Evolutionary conservation across 2,113 vertebrate genomes (phyloP).

Genomic region (Formicarius rufipectus): DNA sequence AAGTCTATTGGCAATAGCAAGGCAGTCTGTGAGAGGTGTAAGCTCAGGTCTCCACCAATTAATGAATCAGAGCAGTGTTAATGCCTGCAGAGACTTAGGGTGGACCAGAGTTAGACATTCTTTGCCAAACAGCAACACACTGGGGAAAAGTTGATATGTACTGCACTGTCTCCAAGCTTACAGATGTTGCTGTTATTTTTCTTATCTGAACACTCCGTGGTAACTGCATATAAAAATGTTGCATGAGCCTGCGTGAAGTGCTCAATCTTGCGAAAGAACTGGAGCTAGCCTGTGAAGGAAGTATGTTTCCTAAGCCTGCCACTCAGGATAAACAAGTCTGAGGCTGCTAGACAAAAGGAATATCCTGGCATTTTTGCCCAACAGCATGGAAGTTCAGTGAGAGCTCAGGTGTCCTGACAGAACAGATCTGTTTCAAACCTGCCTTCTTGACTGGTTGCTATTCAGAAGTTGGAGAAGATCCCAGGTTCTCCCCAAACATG

Average conservation of each 20-base stretch:
- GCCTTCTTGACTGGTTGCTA: not conserved
- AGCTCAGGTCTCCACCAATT: not conserved
- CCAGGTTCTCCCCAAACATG: not conserved
- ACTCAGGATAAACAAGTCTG: not conserved
- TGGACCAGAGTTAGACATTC: not conserved
- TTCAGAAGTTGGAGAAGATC: not conserved
- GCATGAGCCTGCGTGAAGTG: not conserved
- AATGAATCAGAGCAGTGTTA: not conserved
- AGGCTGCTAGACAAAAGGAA: not conserved
- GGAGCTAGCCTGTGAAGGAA: not conserved
- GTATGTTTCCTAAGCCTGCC: not conserved
- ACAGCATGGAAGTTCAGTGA: not conserved
- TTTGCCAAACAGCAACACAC: not conserved
- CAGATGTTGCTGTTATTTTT: not conserved
- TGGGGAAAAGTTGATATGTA: not conserved
- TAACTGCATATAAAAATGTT: not conserved
- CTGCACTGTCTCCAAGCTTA: not conserved
- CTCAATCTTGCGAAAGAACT: not conserved
- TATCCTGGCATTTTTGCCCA: not conserved
- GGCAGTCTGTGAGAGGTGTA: not conserved
- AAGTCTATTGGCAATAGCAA: not conserved
- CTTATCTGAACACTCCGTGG: not conserved
- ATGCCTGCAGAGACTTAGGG: not conserved
- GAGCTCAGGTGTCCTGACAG: not conserved
- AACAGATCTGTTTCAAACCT: not conserved